Conservation (phyloP, 2,113 vertebrate genomes). For the Aptenodytes forsteri region DNA sequence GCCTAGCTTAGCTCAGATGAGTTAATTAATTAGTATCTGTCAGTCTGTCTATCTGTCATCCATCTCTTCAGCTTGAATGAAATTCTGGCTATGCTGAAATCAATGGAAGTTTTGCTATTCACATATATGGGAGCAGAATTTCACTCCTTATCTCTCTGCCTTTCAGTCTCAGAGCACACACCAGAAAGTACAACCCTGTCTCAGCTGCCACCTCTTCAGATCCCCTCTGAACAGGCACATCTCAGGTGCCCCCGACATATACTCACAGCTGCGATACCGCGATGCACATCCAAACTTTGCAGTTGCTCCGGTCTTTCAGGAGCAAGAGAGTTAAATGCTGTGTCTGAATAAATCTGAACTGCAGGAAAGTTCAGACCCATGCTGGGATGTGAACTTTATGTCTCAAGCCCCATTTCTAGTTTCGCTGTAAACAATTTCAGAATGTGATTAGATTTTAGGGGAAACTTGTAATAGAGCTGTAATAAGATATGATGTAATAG, state of each 20-base stretch:
- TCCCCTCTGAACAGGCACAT: neutral
- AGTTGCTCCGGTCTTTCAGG: neutral
- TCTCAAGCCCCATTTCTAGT: constrained; percentile 9
- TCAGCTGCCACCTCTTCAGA: neutral
- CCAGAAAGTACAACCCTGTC: neutral
- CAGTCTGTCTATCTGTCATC: neutral
- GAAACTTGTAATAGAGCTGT: constrained; percentile 62
- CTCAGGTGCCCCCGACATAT: fast-evolving
- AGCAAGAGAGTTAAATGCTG: constrained; percentile 51
- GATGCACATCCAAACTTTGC: neutral
- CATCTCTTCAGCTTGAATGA: neutral
- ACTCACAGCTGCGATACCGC: fast-evolving
- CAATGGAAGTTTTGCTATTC: neutral
- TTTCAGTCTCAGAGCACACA: neutral
- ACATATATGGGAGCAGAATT: neutral
- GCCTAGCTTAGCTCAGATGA: neutral
- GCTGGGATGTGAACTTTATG: constrained; percentile 57
- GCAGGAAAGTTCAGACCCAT: constrained; percentile 46
- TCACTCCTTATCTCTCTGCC: neutral
- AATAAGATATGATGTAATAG: constrained; percentile 73
- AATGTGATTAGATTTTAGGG: constrained; percentile 69
- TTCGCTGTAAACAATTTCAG: constrained; percentile 64
- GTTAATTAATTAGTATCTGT: neutral
- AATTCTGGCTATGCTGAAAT: neutral
- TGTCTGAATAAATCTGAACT: neutral